A percentile compares a stretch with the other conserved stretches of the same genome.
Conservation (phyloP, 2,888 invertebrate species). For the Hyposoter dolosus region DNA sequence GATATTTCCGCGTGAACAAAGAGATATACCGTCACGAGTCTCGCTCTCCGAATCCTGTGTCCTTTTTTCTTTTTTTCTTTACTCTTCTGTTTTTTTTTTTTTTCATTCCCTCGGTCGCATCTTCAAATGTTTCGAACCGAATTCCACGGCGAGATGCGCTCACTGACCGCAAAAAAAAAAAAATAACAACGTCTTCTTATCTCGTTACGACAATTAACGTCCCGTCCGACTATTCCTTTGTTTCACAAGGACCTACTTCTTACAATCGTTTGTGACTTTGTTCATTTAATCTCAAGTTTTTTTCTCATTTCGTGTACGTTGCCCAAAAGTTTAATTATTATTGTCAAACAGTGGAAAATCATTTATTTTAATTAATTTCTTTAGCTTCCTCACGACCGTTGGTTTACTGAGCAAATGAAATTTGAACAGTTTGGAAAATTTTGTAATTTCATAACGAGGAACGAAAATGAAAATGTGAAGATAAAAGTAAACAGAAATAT, state of each 20-base stretch:
- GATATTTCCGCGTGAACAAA: slow-evolving; percentile 60
- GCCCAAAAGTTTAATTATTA: background rate
- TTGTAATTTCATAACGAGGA: no score
- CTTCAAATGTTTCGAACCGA: slow-evolving; percentile 36
- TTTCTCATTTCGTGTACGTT: background rate
- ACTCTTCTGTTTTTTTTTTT: background rate
- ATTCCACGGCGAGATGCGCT: slow-evolving; percentile 10
- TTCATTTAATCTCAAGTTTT: slow-evolving; percentile 9
- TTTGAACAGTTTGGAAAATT: no score
- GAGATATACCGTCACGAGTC: slow-evolving; percentile 45
- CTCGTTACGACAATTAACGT: slow-evolving; percentile 62
- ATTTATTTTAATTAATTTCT: background rate
- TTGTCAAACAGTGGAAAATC: background rate
- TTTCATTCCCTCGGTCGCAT: background rate
- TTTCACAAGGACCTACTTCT: slow-evolving; percentile 16
- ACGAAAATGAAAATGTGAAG: no score
- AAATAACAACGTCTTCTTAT: slow-evolving; percentile 47
- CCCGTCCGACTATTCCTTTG: slow-evolving; percentile 30
- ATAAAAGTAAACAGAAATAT: slow-evolving; percentile 21
- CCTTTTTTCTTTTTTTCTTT: background rate
- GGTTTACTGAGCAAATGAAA: background rate
- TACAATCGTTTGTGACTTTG: background rate
- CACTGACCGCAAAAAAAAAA: slow-evolving; percentile 27
- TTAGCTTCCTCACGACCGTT: background rate
- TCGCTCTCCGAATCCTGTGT: background rate